Conservation (phyloP, 2,888 invertebrate genomes). For the Argyresthia goedartella region DNA sequence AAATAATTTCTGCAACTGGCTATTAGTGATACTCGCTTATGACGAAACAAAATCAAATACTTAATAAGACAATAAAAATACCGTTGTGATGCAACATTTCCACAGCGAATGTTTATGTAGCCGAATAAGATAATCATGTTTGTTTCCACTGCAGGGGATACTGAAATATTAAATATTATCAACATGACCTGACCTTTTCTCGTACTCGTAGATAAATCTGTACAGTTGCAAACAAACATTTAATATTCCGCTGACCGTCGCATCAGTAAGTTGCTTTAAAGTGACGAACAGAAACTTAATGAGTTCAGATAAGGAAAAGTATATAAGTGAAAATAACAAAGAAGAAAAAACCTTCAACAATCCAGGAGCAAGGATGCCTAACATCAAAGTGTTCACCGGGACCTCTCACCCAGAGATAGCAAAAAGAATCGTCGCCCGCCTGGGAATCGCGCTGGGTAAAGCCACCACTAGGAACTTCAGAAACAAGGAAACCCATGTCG, state of each 20-base stretch:
- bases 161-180: not conserved
- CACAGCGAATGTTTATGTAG: not conserved
- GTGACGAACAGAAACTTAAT: conserved; percentile 24
- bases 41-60: too few species aligned
- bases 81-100: not conserved
- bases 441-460: conserved; percentile 95
- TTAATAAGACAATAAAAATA: too few species aligned
- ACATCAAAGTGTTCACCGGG: conserved; percentile 99
- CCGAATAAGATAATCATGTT: not conserved
- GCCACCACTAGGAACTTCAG: conserved; percentile 99
- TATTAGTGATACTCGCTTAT: too few species aligned
- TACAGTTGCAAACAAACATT: conserved; percentile 30
- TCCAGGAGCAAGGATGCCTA: conserved; percentile 85
- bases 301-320: conserved; percentile 31
- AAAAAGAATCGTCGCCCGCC: conserved; percentile 93
- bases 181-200: not conserved
- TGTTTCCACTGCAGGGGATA: not conserved
- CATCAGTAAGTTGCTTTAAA: conserved; percentile 16
- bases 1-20: too few species aligned
- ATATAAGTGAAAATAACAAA: not conserved
- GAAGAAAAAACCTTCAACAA: conserved; percentile 21
- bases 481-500: conserved; percentile 97
- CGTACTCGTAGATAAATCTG: not conserved
- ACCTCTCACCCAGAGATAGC: conserved; percentile 97
- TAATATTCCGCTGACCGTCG: conserved; percentile 30